These are phyloP conservation scores for Sterrhoptilus dennistouni DNA, from an alignment of 2,113 vertebrate genomes.

Conservation along the genomic window DNA sequence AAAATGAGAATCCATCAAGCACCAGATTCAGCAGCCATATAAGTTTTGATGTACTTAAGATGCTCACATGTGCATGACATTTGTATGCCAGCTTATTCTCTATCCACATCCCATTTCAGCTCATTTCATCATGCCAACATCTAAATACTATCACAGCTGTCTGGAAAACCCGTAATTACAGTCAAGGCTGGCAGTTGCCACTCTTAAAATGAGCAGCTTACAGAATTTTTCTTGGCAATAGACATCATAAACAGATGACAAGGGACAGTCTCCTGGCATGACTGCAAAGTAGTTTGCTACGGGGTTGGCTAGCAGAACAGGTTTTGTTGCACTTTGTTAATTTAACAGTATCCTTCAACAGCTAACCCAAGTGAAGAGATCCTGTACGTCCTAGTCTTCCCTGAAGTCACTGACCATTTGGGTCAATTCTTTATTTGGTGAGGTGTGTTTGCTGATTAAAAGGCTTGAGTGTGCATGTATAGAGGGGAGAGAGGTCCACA, in stretches of 20 bases:
- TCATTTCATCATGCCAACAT: neutral
- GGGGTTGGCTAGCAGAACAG: neutral
- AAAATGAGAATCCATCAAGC: neutral
- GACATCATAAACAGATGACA: neutral
- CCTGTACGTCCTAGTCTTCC: neutral
- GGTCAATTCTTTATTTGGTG: neutral
- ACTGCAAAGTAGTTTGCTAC: neutral
- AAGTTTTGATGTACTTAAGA: neutral
- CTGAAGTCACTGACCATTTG: neutral
- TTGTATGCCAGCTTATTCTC: neutral
- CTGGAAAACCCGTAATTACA: neutral
- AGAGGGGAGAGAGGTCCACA: neutral
- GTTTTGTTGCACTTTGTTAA: neutral
- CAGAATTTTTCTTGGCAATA: neutral
- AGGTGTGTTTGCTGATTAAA: neutral
- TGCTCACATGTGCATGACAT: neutral
- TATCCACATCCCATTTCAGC: neutral
- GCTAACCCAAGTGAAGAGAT: neutral
- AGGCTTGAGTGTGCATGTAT: neutral
- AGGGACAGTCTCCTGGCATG: neutral
- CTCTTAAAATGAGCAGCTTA: neutral
- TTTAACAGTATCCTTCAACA: neutral
- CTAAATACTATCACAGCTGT: neutral
- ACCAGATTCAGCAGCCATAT: neutral
- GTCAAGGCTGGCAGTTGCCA: neutral